Percentiles rank a stretch among this genome's conserved stretches.
phyloP scores from a whole-genome alignment of 1,140 invertebrate genomes.

The Drosophila setifemur region DNA sequence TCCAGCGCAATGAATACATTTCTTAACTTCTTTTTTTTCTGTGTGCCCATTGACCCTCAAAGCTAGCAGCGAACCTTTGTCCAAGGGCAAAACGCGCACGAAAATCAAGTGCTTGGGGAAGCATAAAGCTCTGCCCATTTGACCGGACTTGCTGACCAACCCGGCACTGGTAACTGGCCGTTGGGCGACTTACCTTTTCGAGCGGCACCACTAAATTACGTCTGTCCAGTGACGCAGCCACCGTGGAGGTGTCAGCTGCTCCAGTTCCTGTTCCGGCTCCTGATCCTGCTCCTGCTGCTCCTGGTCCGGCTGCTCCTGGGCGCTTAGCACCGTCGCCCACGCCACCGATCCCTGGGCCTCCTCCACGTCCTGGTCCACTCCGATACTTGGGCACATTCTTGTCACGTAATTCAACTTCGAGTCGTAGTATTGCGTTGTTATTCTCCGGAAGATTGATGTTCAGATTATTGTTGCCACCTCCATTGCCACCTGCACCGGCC shows the following conservation, averaged over 20 bases:
- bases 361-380: conserved; percentile 35
- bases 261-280: neutral
- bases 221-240: conserved; percentile 50
- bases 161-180: conserved; percentile 11
- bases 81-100: conserved; percentile 15
- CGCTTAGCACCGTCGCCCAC: conserved; percentile 24
- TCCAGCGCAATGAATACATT: no score
- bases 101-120: conserved; percentile 59
- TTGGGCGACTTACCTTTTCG: conserved; percentile 80
- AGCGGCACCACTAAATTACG: conserved; percentile 79
- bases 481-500: conserved; percentile 18
- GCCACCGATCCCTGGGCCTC: conserved; percentile 30
- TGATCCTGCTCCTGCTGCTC: neutral
- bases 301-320: neutral
- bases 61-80: conserved; percentile 23
- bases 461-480: conserved; percentile 79
- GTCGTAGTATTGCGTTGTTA: conserved; percentile 81
- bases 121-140: conserved; percentile 30
- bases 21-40: neutral
- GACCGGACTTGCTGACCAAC: conserved; percentile 8
- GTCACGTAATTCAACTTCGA: conserved; percentile 83
- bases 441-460: conserved; percentile 81
- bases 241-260: conserved; percentile 24
- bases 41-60: conserved; percentile 1
- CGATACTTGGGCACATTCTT: conserved; percentile 82